Percentiles rank a stretch among this genome's conserved stretches.
Conservation (phyloP, 30 jellyfish, hydroid and myxozoan species). For the Aurelia aurita complex sp. Pacific region DNA sequence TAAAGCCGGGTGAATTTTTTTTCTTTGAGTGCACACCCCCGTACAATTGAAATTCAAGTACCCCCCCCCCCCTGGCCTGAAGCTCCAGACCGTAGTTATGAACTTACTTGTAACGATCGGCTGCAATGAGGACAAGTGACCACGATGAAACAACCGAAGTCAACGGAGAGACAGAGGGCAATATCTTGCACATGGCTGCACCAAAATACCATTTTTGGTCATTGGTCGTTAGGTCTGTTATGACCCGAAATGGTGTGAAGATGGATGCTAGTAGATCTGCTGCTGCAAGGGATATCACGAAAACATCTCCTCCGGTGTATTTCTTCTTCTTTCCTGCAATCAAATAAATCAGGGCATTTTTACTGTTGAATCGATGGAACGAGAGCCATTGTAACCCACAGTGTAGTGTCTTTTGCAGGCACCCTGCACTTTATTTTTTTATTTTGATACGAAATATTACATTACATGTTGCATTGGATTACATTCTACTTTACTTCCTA, state of each 20-base stretch:
- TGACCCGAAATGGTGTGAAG: constrained; percentile 32
- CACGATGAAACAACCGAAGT: constrained; percentile 68
- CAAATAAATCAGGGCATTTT: background rate
- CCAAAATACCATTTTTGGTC: constrained; percentile 39
- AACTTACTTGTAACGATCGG: constrained; percentile 49
- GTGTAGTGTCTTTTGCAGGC: no score
- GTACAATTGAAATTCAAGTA: no score
- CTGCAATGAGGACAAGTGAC: constrained; percentile 63
- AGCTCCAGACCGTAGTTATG: background rate
- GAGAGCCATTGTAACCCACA: no score
- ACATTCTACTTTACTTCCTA: no score
- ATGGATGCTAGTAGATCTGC: constrained; percentile 58
- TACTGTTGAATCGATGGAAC: no score
- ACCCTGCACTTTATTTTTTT: no score
- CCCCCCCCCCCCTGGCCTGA: no score
- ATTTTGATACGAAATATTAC: no score
- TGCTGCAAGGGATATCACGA: constrained; percentile 38
- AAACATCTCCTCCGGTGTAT: constrained; percentile 46
- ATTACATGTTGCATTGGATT: no score
- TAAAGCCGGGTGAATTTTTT: no score
- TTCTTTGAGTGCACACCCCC: no score
- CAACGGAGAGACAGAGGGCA: constrained; percentile 52
- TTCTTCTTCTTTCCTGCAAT: constrained; percentile 36
- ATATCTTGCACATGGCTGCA: constrained; percentile 28
- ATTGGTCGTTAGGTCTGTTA: constrained; percentile 22